Base-by-base conservation (phyloP, 2,888 invertebrate species). In the Drosophila mimica region DNA sequence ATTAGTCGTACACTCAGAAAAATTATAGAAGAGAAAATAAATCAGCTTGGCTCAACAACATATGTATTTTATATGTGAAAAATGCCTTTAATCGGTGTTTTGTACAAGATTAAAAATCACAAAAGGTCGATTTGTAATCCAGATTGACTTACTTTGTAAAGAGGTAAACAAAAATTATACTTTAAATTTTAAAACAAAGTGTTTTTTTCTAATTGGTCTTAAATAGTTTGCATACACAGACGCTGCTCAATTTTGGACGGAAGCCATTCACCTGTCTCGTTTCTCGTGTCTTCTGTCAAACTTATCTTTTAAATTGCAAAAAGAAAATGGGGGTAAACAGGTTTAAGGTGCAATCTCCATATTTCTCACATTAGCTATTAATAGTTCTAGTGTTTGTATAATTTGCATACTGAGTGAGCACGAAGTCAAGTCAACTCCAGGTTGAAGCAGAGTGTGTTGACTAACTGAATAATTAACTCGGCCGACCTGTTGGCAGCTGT, bases 351-450 rank as follows among this genome's bases (percentile, higher is more conserved):
- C 61, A 76, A 81, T 84, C 80, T 87, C 59, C 80, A 84, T 84
- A 74, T 80, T 83, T 81, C 74, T 52, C 74, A 73, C 83, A 85
- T 84, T 84, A 76, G 64, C 72, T 79, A 79, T 83, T 86, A 82
- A 86, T 85, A 68, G 20, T 30, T 54, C 4, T 57, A 31, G 66
- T 53, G 72, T 74, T 81, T 67, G 74, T 82, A 74, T 66, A 82
- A 83, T 88, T 88, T 86, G 75, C 83, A 87, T 83, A 68, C 76
- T 74, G 74, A 76, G 74, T 72, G 81, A 84, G 74, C 81, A 67
- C 53, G 36, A 46, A 58, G 70, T 57, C 60, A 40, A 51, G 25
- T 31, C 15, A 59, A 63, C 62, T 62, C 49, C 33, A 53, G 54
- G 49, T 13, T 64, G 20, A n/a, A 20, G 11, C 31, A 52, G 31